Percentiles rank a stretch among this genome's conserved stretches.
Conservation (phyloP, 2,888 invertebrate genomes). For the Zele albiditarsus region DNA sequence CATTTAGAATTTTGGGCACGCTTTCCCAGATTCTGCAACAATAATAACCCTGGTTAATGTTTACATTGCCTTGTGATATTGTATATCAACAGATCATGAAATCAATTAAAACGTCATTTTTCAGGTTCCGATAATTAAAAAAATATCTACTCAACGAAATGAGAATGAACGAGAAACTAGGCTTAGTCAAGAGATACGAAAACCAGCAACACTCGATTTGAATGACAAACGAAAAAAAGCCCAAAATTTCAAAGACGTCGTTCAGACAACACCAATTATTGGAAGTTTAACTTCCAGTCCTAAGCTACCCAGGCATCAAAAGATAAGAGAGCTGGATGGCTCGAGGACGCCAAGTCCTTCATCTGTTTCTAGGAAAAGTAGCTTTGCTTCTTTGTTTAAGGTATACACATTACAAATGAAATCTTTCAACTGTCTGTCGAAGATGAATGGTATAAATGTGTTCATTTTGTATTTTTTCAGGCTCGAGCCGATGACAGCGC, state of each 20-base stretch:
- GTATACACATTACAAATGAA: slow-evolving; percentile 75
- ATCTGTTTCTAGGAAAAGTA: slow-evolving; percentile 83
- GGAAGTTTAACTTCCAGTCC: slow-evolving; percentile 61
- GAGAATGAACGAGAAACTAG: slow-evolving; percentile 69
- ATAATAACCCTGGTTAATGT: no score
- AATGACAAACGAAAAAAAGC: slow-evolving; percentile 66
- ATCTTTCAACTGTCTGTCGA: no score
- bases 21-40: no score
- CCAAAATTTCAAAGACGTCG: slow-evolving; percentile 63
- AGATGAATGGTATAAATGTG: no score
- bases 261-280: slow-evolving; percentile 60
- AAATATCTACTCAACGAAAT: slow-evolving; percentile 43
- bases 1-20: background rate
- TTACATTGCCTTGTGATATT: no score
- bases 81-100: background rate
- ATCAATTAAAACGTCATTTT: slow-evolving; percentile 14
- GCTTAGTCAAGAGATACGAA: slow-evolving; percentile 71
- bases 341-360: slow-evolving; percentile 81
- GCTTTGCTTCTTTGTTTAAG: slow-evolving; percentile 86
- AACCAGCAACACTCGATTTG: slow-evolving; percentile 79
- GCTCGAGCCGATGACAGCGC: slow-evolving; percentile 65
- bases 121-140: slow-evolving; percentile 64
- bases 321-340: slow-evolving; percentile 69
- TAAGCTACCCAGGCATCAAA: slow-evolving; percentile 68
- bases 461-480: slow-evolving; percentile 48